These are phyloP conservation scores for Danio kyathit DNA, from an alignment of 2,797 vertebrate genomes.

Conservation along the genomic window DNA sequence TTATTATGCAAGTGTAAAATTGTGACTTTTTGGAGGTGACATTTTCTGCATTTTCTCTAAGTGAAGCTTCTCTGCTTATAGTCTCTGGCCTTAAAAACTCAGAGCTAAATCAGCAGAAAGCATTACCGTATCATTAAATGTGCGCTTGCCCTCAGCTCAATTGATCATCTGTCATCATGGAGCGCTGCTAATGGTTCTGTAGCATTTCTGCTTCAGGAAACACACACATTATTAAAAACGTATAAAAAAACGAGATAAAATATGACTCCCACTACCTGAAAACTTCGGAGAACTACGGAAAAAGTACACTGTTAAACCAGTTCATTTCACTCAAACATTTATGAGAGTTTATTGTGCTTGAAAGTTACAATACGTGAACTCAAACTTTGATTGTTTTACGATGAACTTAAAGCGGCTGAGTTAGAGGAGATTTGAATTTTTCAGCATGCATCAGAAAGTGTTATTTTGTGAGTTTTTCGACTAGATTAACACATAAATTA, in stretches of 20 bases:
- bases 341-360: no score
- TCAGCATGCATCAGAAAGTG: no score
- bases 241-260: constrained; percentile 20
- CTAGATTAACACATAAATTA: no score
- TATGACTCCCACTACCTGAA: constrained; percentile 43
- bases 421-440: no score
- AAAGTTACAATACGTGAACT: no score
- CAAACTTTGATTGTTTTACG: no score
- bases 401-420: no score
- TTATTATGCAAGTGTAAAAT: no score
- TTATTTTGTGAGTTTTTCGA: no score
- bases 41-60: neutral
- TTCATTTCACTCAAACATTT: no score
- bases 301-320: no score
- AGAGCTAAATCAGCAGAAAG: neutral
- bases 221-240: constrained; percentile 10
- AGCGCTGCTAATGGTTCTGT: constrained; percentile 24
- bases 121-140: constrained; percentile 26
- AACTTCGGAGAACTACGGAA: constrained; percentile 3
- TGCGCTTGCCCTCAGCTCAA: constrained; percentile 27
- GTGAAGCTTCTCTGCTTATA: neutral
- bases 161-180: constrained; percentile 19
- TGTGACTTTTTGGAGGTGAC: neutral
- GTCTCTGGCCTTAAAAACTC: constrained; percentile 1
- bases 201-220: constrained; percentile 20